Evolutionary conservation across 1,140 invertebrate species (phyloP), one percentile per base, ranked within the genome.

Genomic region (Oncopodura yosiiana): DNA sequence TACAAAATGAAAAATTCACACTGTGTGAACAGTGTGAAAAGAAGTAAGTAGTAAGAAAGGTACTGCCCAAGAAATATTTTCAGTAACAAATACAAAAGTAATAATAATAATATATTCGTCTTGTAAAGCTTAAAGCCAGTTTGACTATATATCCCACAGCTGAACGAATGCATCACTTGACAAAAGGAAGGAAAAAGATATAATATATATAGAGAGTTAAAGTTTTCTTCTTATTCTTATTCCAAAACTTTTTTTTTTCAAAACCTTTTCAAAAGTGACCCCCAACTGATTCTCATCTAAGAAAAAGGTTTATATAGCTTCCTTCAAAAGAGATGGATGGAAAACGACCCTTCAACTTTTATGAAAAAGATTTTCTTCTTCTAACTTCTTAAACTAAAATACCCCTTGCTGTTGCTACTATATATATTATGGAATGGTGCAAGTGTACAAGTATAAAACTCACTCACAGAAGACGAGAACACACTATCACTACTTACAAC

Each of bases 1-100:
- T n/a, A n/a, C n/a, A n/a, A 58, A 58, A 58, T 58, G 56, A 53
- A 58, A 58, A 53, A 58, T 58, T 58, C 56, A 58, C 56, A 53
- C 56, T 49, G 56, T 58, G 44, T 58, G 56, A 58, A 58, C n/a
- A n/a, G 56, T 46, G 51, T 53, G 56, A 58, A 58, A 58, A 41
- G 46, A 51, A 46, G 18, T 18, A 58, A 58, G 56, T 50, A 51
- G 56, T 58, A 50, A 44, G 1, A 30, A 46, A 37, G 6, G 23
- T n/a, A 44, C 42, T 27, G n/a, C 42, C 42, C 32, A 23, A 36
- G 27, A 34, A 53, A 53, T 53, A 53, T 53, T 53, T 53, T 44
- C 41, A 30, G 41, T 42, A 37, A 5, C 44, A 29, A 18, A 51
- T 26, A 51, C 21, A 3, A 16, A 16, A 27, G 42, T 24, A 44